phyloP scores from a whole-genome alignment of 2,888 invertebrate genomes.

The Microplitis deprimator region DNA sequence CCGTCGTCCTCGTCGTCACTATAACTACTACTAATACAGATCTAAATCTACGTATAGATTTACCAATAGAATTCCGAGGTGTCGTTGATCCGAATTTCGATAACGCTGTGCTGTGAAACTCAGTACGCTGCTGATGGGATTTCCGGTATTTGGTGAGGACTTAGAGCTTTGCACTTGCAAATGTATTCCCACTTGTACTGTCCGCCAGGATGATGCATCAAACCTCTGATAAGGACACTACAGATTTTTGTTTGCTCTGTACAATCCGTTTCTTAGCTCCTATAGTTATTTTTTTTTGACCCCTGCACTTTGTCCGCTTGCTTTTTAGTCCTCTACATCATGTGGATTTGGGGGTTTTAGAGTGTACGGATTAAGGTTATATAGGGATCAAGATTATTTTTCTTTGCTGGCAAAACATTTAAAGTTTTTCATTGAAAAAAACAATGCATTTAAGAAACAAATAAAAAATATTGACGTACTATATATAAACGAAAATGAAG shows the following conservation, averaged over 20 bases:
- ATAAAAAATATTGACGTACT: too few relatives aligned
- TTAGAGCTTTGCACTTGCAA: constrained; percentile 61
- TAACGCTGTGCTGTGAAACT: constrained; percentile 23
- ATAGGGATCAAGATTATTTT: too few relatives aligned
- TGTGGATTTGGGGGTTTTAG: too few relatives aligned
- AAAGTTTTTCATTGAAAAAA: too few relatives aligned
- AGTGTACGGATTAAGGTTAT: too few relatives aligned
- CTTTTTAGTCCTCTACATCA: too few relatives aligned
- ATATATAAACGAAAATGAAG: too few relatives aligned
- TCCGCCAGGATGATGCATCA: constrained; percentile 53
- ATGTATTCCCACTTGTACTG: constrained; percentile 57
- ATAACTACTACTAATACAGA: background rate
- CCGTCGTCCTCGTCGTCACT: background rate
- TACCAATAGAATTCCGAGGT: constrained; percentile 32
- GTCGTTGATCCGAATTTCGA: constrained; percentile 39
- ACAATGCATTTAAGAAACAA: too few relatives aligned
- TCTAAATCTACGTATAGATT: constrained; percentile 10
- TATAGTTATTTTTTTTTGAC: background rate
- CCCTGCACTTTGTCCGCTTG: background rate
- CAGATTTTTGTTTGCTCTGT: background rate
- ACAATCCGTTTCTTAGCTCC: background rate
- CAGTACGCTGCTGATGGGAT: constrained; percentile 41
- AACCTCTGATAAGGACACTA: constrained; percentile 38
- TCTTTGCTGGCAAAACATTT: too few relatives aligned
- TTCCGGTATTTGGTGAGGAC: constrained; percentile 58